phyloP scores from a whole-genome alignment of 2,113 vertebrate genomes.

The Ageneiosus marmoratus region DNA sequence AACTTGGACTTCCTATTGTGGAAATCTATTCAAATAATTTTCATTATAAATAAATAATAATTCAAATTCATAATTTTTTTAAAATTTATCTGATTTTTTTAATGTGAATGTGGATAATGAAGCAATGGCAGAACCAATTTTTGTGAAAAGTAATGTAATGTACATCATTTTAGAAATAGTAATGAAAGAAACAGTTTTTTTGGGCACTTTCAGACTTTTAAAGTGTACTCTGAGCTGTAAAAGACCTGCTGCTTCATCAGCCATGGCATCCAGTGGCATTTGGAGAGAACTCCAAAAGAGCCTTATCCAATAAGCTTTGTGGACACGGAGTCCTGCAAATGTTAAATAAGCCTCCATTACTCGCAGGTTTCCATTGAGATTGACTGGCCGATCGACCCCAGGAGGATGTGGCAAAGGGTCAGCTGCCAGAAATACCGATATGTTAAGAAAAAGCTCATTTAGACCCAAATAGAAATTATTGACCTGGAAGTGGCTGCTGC shows the following conservation, averaged over 20 bases:
- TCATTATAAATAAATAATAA: too few relatives aligned
- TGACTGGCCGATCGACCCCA: conserved; percentile 60
- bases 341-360: conserved; percentile 57
- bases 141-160: too few relatives aligned
- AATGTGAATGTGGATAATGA: too few relatives aligned
- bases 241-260: conserved; percentile 25
- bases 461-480: conserved; percentile 60
- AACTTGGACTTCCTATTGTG: too few relatives aligned
- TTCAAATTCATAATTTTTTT: too few relatives aligned
- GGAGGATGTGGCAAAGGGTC: conserved; percentile 53
- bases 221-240: neutral
- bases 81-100: too few relatives aligned
- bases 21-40: too few relatives aligned
- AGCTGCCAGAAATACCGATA: conserved; percentile 57
- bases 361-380: conserved; percentile 51
- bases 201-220: too few relatives aligned
- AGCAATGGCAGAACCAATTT: too few relatives aligned
- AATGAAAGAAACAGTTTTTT: too few relatives aligned
- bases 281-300: conserved; percentile 45
- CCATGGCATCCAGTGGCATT: conserved; percentile 45
- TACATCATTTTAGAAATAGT: too few relatives aligned
- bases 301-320: conserved; percentile 55
- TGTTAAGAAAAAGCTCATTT: conserved; percentile 62
- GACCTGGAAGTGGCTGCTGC: conserved; percentile 58
- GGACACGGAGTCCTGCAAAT: conserved; percentile 42